phyloP scores from a whole-genome alignment of 2,888 invertebrate species.

The Ctena decussata region DNA sequence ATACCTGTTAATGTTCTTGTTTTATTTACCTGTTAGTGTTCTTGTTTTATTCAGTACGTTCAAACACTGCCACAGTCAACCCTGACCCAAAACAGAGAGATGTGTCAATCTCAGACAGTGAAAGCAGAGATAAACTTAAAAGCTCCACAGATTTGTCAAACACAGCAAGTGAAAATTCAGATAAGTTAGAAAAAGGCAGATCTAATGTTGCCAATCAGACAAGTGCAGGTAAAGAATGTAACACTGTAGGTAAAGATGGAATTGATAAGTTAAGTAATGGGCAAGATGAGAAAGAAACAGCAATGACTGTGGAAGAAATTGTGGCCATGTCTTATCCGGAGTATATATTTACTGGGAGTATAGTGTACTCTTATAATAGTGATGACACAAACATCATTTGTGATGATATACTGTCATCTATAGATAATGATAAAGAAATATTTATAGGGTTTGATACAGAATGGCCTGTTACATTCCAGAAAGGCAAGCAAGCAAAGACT shows the following conservation, averaged over 20 bases:
- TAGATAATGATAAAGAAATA: conserved; percentile 35
- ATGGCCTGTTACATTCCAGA: conserved; percentile 79
- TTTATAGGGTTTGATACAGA: conserved; percentile 80
- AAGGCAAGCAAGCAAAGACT: conserved; percentile 72
- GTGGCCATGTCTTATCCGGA: conserved; percentile 68
- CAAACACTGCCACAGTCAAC: no score
- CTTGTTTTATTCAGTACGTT: no score
- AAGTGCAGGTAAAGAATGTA: background rate
- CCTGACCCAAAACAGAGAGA: no score
- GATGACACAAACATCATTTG: conserved; percentile 78
- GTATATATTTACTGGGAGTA: conserved; percentile 64
- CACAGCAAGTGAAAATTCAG: no score
- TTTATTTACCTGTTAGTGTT: no score
- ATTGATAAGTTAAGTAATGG: background rate
- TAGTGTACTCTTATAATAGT: conserved; percentile 73
- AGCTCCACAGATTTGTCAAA: no score
- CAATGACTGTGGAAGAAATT: conserved; percentile 51
- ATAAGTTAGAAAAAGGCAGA: no score
- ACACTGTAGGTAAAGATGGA: background rate
- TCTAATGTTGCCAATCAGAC: no score
- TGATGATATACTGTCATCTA: conserved; percentile 72
- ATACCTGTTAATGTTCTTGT: no score
- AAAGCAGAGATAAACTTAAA: no score
- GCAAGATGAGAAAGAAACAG: background rate
- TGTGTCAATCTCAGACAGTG: no score